A percentile compares a stretch with the other conserved stretches of the same genome.
These are phyloP conservation scores for human (Homo sapiens) DNA, from an alignment of 2,113 vertebrate species.

Conservation along the genomic window GRCh38 chr7:9228501-9229000, in stretches of 20 bases:
- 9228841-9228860: background rate
- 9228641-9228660: no score
- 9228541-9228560: no score
- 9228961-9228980: background rate
- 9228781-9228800: background rate
- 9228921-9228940: background rate
- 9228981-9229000: background rate
- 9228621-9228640: no score
- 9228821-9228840: background rate
- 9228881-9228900: background rate
- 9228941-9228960: background rate
- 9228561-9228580: no score
- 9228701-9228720: background rate
- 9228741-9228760: background rate
- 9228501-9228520: no score
- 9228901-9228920: background rate
- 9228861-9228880: background rate
- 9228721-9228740: background rate
- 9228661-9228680: no score
- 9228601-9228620: no score
- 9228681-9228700: no score
- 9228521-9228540: no score
- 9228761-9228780: background rate
- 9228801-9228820: background rate
- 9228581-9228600: no score